Evolutionary conservation across 2,797 vertebrate genomes (phyloP).

Genomic region (Vespertilio murinus): DNA sequence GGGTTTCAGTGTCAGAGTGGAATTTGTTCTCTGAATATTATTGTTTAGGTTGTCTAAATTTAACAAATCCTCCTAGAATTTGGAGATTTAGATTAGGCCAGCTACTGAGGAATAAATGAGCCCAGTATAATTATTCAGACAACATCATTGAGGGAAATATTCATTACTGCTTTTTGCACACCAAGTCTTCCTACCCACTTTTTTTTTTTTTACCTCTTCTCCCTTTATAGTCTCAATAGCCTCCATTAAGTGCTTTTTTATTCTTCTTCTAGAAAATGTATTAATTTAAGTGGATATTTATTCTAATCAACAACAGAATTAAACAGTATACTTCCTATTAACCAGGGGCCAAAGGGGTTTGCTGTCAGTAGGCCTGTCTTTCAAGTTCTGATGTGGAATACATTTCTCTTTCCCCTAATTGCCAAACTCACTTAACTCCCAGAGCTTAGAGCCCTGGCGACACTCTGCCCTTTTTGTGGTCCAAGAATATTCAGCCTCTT

Average conservation of each 20-base stretch:
- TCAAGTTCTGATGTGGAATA: not conserved
- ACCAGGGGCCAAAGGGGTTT: not conserved
- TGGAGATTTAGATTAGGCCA: constrained; percentile 6
- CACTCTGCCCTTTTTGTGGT: not conserved
- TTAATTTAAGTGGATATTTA: not conserved
- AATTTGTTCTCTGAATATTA: constrained; percentile 29
- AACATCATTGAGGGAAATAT: not conserved
- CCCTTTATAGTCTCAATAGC: not conserved
- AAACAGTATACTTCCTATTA: not conserved
- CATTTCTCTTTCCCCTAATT: not conserved
- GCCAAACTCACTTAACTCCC: not conserved
- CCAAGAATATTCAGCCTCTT: not conserved
- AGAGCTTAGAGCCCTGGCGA: not conserved
- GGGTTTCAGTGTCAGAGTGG: not conserved
- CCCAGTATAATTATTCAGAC: not conserved
- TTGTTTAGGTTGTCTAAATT: constrained; percentile 40
- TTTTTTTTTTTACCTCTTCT: not conserved
- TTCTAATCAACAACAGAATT: not conserved
- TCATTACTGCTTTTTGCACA: not conserved
- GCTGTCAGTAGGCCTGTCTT: not conserved
- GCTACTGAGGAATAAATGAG: not conserved
- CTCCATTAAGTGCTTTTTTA: not conserved
- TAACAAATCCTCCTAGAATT: constrained; percentile 10
- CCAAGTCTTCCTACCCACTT: not conserved
- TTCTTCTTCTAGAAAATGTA: not conserved